Percentiles rank a stretch among this genome's conserved stretches.
These are phyloP conservation scores for Eucriotettix oculatus DNA, from an alignment of 2,888 invertebrate species.

Conservation along the genomic window DNA sequence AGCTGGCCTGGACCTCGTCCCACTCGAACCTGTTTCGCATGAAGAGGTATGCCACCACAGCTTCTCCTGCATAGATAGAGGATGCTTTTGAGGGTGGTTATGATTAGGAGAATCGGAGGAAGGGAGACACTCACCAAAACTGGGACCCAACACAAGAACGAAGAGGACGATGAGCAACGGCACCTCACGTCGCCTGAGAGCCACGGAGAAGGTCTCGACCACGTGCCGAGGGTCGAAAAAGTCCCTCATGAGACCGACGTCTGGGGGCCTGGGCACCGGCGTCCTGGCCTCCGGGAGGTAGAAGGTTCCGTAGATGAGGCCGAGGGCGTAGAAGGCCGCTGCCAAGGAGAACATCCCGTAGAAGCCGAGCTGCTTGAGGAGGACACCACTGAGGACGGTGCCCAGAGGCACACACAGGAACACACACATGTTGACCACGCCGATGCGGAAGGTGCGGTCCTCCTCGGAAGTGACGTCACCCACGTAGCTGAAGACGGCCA, in stretches of 20 bases:
- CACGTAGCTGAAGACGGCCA: constrained; percentile 80
- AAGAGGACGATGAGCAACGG: not conserved
- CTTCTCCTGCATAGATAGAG: constrained; percentile 30
- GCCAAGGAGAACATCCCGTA: constrained; percentile 35
- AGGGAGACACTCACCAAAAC: too few species aligned
- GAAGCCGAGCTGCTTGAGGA: constrained; percentile 28
- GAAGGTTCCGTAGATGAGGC: not conserved
- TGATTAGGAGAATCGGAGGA: too few species aligned
- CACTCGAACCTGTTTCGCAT: constrained; percentile 38
- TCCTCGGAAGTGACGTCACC: constrained; percentile 37
- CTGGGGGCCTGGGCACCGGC: not conserved
- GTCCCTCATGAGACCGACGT: not conserved
- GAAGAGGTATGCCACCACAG: constrained; percentile 39
- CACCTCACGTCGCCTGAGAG: not conserved
- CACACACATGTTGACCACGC: constrained; percentile 38
- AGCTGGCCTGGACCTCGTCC: constrained; percentile 39
- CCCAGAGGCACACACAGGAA: constrained; percentile 40
- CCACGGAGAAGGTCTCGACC: not conserved
- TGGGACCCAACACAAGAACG: not conserved
- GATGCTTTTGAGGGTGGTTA: too few species aligned
- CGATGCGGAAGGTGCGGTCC: constrained; percentile 39
- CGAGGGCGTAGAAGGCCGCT: not conserved
- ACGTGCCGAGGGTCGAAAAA: not conserved
- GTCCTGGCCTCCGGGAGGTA: not conserved
- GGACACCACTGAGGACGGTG: constrained; percentile 34